Percentiles rank a stretch among this genome's conserved stretches.
Conservation (phyloP, 53 echinoderm and acorn worm species). For the Mesocentrotus franciscanus region DNA sequence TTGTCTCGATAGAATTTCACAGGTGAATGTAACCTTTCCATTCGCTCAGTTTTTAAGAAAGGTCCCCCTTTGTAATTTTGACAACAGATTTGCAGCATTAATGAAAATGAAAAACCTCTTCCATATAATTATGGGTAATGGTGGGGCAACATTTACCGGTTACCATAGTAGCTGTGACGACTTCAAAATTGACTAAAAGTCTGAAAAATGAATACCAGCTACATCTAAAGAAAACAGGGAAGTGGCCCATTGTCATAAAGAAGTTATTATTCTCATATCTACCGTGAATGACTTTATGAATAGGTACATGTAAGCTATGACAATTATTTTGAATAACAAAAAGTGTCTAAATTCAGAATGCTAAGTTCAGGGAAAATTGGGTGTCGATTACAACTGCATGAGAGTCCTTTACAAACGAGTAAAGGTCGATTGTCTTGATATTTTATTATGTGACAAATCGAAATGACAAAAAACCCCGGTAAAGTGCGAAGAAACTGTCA, state of each 20-base stretch:
- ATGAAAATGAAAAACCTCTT: background rate
- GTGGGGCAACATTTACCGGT: background rate
- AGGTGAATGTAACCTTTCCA: no score
- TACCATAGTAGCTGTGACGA: background rate
- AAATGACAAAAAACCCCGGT: background rate
- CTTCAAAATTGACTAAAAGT: background rate
- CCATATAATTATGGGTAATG: background rate
- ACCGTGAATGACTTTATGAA: background rate
- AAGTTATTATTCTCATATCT: background rate
- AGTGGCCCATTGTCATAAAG: background rate
- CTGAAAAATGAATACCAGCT: background rate
- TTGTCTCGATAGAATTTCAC: no score
- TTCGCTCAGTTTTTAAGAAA: no score
- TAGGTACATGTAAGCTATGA: background rate
- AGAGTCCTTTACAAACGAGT: background rate
- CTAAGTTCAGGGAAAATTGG: background rate
- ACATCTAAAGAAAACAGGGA: background rate
- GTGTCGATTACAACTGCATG: no score
- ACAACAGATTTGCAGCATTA: no score
- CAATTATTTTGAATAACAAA: no score
- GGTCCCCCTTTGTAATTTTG: no score
- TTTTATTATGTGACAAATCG: background rate
- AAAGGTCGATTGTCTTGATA: background rate
- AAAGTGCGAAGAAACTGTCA: background rate
- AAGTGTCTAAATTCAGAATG: background rate